Conservation (phyloP, 2,888 invertebrate genomes). For the Synergus japonicus region DNA sequence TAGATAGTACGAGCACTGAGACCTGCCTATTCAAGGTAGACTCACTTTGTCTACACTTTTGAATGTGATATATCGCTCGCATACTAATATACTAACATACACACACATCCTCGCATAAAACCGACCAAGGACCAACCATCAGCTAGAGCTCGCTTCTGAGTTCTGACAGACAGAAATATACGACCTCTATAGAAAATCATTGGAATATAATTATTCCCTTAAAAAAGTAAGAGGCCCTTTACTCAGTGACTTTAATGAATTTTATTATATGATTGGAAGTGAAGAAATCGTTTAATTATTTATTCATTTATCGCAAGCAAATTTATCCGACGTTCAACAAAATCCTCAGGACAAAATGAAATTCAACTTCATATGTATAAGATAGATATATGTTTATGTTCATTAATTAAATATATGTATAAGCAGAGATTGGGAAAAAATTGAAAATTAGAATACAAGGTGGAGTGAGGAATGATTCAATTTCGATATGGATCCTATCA, state of each 20-base stretch:
- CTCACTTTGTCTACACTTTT: conserved; percentile 42
- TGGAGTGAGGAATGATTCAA: background rate
- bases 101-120: background rate
- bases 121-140: conserved; percentile 32
- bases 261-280: too few species aligned
- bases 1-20: conserved; percentile 49
- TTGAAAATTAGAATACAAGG: too few species aligned
- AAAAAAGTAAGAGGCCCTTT: background rate
- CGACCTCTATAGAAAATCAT: background rate
- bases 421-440: too few species aligned
- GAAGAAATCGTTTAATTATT: too few species aligned
- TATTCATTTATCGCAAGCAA: too few species aligned
- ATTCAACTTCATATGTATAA: too few species aligned
- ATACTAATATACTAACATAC: conserved; percentile 14
- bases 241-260: too few species aligned
- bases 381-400: too few species aligned
- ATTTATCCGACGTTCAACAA: too few species aligned
- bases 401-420: too few species aligned
- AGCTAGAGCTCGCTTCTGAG: conserved; percentile 22
- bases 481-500: background rate
- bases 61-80: conserved; percentile 7
- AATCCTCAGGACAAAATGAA: too few species aligned
- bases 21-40: conserved; percentile 50
- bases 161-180: conserved; percentile 25
- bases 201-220: conserved; percentile 26